Evolutionary conservation across 2,797 vertebrate genomes (phyloP), one percentile per base, ranked within the genome.

Genomic region (Ptychadena robeensis): DNA sequence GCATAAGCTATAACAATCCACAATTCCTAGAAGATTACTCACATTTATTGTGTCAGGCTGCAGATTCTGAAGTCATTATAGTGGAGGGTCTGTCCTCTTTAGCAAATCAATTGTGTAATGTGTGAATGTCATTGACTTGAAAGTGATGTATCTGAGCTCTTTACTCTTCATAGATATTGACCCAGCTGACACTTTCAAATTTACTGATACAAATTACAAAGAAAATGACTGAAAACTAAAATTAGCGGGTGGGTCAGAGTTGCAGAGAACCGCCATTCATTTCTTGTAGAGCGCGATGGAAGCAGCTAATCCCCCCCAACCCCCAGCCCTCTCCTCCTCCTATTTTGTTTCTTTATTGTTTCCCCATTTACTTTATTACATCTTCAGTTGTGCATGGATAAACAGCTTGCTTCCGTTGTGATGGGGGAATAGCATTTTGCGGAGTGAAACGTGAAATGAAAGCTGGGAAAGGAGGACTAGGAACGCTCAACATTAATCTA

Each of bases 401-500:
- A 75, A 22, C 57, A 11, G 73, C 34, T 57, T 67, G 38, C 11
- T 53, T 48, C 38, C 53, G 18, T 53, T 31, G 37, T 14, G 22
- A 66, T 7, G 28, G 73, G 12, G 10, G 48, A 75, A 40, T n/a
- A n/a, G 61, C 11, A 25, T 35, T 44, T 44, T 65, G 37, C 37
- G n/a, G 73, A 44, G 40, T 76, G 65, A 44, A 77, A 63, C 28
- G 28, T n/a, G 7, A 22, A 66, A 66, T 31, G 14, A 65, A 76
- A 53, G 37, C 64, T 18, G n/a, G 64, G 38, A 61, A 61, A 34
- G 8, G 30, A 78, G 40, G 74, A 34, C 44, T 66, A 11, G 18
- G n/a, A n/a, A 38, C 30, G 12, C 32, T 68, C 66, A 5, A 79
- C 76, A 79, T 79, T 69, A 79, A 79, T 79, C 76, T 79, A 37